Base-by-base conservation (phyloP, 2,113 vertebrate genomes). In the Macquaria australasica region DNA sequence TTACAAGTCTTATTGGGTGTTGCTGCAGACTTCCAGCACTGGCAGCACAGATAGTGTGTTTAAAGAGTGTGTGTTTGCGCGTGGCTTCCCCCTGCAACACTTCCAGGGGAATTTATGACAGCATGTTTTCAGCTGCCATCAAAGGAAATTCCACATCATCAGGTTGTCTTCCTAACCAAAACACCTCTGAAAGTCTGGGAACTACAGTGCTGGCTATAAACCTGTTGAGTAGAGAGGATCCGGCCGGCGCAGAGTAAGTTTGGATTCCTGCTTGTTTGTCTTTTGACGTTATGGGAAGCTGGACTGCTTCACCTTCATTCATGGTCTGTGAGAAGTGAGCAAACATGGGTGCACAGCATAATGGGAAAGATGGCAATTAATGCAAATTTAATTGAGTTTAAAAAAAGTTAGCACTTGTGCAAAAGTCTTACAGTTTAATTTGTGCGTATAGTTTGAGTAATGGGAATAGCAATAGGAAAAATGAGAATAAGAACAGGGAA, bases 1-100 rank as follows among this genome's bases (percentile, higher is more conserved):
- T 94, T 93, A 93, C 92, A 94, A 93, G 88, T 90, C 89, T 90
- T 80, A 72, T 86, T 87, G 89, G 85, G 91, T 91, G 88, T 93
- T 84, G 85, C 87, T 89, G 85, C 90, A 89, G 81, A 93, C 82
- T 85, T 85, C 77, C 87, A 90, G 87, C 88, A 58, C 82, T 63
- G 83, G 72, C 83, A 80, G 83, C 78, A 31, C 72, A 82, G 77
- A 91, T 34, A 91, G 76, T 85, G 87, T 77, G 63, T 89, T 70
- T 31, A 72, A 71, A 63, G 41, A 48, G 53, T 64, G 64, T 77
- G 79, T 86, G 68, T 84, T 79, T 67, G 77, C 81, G 84, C 37
- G 39, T 79, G 82, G 50, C 82, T 73, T 31, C 53, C 50, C 53
- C 63, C 59, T 64, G 64, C 84, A 84, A 62, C 80, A 72, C 55